Evolutionary conservation across 2,888 invertebrate genomes (phyloP).

Genomic region (Anarsia innoxiella): DNA sequence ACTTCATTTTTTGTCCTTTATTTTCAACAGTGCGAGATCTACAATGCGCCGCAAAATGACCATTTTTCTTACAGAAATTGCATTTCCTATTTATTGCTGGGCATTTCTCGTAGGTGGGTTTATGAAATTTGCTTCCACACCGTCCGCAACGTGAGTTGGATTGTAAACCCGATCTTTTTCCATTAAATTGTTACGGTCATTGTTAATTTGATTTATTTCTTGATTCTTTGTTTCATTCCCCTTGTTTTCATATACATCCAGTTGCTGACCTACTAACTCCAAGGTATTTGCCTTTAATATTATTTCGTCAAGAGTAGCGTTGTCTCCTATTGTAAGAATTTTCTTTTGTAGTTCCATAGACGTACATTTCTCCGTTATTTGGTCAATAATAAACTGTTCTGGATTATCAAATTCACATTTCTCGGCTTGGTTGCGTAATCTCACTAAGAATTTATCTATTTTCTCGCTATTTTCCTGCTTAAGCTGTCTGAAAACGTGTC

Average conservation of each 20-base stretch:
- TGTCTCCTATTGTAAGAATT: too few relatives aligned
- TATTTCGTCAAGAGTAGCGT: slow-evolving; percentile 17
- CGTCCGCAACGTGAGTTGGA: slow-evolving; percentile 2
- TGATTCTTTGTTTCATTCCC: not conserved
- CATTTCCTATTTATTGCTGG: slow-evolving; percentile 10
- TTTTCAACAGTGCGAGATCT: too few relatives aligned
- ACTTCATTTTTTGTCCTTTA: slow-evolving; percentile 8
- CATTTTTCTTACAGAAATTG: slow-evolving; percentile 12
- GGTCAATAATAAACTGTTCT: too few relatives aligned
- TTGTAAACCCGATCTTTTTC: not conserved
- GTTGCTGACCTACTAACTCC: slow-evolving; percentile 16
- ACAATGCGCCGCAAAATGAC: slow-evolving; percentile 16
- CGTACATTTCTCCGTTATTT: too few relatives aligned
- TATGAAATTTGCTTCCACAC: slow-evolving; percentile 3
- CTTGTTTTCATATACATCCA: not conserved
- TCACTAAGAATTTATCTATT: too few relatives aligned
- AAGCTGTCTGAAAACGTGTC: too few relatives aligned
- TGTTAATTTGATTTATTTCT: not conserved
- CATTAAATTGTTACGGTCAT: too few relatives aligned
- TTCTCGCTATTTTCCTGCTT: too few relatives aligned
- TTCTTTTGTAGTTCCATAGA: too few relatives aligned
- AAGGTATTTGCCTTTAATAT: slow-evolving; percentile 20
- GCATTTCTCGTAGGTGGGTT: not conserved
- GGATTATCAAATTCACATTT: too few relatives aligned
- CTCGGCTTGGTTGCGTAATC: too few relatives aligned